Evolutionary conservation across 2,888 invertebrate genomes (phyloP).

Genomic region (Troides helena): DNA sequence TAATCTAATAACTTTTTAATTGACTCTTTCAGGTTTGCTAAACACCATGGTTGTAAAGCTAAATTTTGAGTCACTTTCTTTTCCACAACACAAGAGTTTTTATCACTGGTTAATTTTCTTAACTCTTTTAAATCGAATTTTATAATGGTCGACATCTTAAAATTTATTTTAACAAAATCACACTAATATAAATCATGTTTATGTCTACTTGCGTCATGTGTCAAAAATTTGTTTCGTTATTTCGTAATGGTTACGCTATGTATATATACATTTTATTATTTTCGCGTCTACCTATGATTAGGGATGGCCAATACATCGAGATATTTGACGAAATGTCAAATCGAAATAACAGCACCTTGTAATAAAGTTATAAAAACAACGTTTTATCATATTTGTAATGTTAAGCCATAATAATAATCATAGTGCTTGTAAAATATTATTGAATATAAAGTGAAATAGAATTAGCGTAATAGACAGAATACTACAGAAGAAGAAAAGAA

Average conservation of each 20-base stretch:
- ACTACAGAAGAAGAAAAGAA: no score
- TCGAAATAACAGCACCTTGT: no score
- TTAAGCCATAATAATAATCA: no score
- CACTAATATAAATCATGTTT: constrained; percentile 24
- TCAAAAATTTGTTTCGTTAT: constrained; percentile 17
- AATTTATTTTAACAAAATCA: constrained; percentile 17
- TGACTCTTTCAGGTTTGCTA: constrained; percentile 80
- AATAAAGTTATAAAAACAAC: no score
- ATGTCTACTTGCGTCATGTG: background rate
- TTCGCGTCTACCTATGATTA: background rate
- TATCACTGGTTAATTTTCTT: constrained; percentile 74
- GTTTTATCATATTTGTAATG: no score
- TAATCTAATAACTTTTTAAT: constrained; percentile 80
- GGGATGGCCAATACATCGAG: background rate
- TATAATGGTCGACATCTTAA: constrained; percentile 70
- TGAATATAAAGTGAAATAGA: no score
- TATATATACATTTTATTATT: background rate
- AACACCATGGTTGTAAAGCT: constrained; percentile 82
- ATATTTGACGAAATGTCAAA: no score
- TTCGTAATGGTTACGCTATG: background rate
- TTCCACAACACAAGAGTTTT: constrained; percentile 79
- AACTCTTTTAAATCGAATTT: constrained; percentile 78
- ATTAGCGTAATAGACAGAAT: no score
- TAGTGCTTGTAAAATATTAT: no score
- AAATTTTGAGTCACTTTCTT: constrained; percentile 79